These are phyloP conservation scores for Drosophila pachea DNA, from an alignment of 1,140 invertebrate genomes.

Conservation along the genomic window DNA sequence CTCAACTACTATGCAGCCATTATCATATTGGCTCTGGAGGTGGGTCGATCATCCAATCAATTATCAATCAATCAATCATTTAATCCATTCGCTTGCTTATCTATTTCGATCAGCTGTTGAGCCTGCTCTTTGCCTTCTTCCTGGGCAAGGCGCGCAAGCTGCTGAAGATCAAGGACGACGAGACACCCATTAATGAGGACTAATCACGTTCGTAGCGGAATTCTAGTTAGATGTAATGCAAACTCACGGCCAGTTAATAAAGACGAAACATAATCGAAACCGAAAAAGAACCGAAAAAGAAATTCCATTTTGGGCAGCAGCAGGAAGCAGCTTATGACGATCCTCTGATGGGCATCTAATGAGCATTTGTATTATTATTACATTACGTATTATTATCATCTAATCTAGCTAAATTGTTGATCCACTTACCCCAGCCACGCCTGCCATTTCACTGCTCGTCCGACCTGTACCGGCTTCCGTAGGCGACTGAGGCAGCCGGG, in stretches of 20 bases:
- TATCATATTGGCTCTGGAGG: constrained; percentile 51
- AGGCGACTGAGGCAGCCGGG: too few relatives aligned
- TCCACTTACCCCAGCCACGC: too few relatives aligned
- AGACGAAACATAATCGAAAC: too few relatives aligned
- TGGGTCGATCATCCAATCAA: not conserved
- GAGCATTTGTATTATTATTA: too few relatives aligned
- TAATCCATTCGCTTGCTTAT: not conserved
- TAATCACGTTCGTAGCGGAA: constrained; percentile 17
- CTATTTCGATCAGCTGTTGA: constrained; percentile 35
- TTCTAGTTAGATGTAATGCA: constrained; percentile 15
- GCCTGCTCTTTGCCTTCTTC: constrained; percentile 50
- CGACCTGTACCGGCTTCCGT: too few relatives aligned
- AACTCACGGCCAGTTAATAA: not conserved
- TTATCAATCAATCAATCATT: not conserved
- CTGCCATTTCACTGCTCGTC: too few relatives aligned
- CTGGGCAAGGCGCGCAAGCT: constrained; percentile 65
- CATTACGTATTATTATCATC: too few relatives aligned
- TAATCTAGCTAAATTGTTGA: too few relatives aligned
- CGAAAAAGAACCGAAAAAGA: too few relatives aligned
- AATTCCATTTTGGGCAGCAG: too few relatives aligned
- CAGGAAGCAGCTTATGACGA: too few relatives aligned
- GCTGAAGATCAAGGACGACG: constrained; percentile 63
- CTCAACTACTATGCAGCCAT: constrained; percentile 59
- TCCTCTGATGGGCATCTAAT: too few relatives aligned
- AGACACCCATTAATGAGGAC: constrained; percentile 59